Conservation (phyloP, 2,113 vertebrate genomes). For the Spermophilus dauricus region DNA sequence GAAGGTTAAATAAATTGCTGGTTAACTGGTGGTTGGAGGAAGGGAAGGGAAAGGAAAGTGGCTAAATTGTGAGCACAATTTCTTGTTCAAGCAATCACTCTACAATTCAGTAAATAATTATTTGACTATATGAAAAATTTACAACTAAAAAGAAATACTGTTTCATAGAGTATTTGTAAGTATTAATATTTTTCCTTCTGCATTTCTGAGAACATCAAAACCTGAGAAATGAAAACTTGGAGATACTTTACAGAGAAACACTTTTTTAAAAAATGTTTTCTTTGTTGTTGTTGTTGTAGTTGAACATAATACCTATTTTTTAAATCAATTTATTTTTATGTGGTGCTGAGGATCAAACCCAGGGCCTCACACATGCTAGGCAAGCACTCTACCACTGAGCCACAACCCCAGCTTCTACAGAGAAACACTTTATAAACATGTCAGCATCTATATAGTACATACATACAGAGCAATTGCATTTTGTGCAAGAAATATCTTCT, state of each 20-base stretch:
- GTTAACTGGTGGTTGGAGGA: neutral
- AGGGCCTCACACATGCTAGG: no score
- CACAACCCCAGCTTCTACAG: no score
- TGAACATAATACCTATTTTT: no score
- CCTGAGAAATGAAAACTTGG: neutral
- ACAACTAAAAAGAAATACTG: neutral
- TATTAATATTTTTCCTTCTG: neutral
- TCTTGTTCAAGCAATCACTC: neutral
- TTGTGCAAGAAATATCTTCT: neutral
- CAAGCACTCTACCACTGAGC: no score
- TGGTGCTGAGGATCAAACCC: no score
- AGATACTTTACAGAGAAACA: neutral
- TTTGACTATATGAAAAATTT: neutral
- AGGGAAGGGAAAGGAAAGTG: neutral
- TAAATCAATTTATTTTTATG: no score
- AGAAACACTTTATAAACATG: neutral
- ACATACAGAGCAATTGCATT: neutral
- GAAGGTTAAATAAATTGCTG: neutral
- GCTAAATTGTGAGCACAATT: neutral
- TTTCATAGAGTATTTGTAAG: neutral
- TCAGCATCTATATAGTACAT: neutral
- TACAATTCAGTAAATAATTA: neutral
- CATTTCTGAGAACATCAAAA: constrained; percentile 5
- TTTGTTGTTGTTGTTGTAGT: no score
- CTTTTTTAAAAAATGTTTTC: neutral